Conservation (phyloP, 2,113 vertebrate genomes). For the Acrocephalus kingi region DNA sequence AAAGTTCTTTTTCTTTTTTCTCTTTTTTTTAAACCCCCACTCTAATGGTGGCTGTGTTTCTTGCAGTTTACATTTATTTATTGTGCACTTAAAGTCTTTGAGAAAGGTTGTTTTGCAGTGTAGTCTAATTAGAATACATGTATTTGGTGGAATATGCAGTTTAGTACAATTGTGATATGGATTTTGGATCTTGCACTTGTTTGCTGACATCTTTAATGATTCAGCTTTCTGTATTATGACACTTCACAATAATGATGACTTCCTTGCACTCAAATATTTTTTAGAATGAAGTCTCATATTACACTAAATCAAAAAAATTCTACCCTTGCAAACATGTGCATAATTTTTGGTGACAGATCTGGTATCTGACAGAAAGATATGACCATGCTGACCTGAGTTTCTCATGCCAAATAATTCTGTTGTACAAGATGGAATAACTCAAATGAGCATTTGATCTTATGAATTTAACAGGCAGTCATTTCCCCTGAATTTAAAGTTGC, state of each 20-base stretch:
- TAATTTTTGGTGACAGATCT: neutral
- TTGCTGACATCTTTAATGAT: neutral
- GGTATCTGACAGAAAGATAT: neutral
- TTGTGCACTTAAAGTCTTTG: neutral
- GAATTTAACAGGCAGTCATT: neutral
- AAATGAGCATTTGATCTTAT: neutral
- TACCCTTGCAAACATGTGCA: neutral
- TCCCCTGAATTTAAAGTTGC: neutral
- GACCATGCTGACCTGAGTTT: neutral
- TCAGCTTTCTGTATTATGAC: neutral
- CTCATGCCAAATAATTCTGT: neutral
- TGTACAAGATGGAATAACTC: neutral
- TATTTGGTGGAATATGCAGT: neutral
- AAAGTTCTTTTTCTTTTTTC: neutral
- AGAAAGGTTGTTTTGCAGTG: neutral
- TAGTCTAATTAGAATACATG: neutral
- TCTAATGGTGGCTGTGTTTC: neutral
- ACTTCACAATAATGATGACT: neutral
- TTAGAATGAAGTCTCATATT: neutral
- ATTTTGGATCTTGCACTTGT: neutral
- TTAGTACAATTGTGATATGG: neutral
- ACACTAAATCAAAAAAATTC: neutral
- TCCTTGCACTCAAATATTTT: neutral
- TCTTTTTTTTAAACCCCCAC: neutral
- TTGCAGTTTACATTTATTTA: neutral